Percentiles rank a stretch among this genome's conserved stretches.
Evolutionary conservation across 2,888 invertebrate species (phyloP).

Genomic region (Meliscaeva auricollis): DNA sequence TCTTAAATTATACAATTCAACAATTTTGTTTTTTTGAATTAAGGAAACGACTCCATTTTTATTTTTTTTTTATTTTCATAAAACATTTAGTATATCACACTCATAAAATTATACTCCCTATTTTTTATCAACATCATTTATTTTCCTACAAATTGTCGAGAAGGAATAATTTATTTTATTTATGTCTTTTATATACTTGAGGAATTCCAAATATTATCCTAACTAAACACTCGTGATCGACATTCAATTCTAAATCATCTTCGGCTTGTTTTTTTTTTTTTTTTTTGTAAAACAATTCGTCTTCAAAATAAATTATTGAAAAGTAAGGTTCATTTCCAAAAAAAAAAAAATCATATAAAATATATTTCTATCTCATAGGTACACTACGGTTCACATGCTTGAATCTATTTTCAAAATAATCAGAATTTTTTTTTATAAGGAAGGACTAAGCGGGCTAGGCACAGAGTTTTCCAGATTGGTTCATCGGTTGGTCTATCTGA

Average conservation of each 20-base stretch:
- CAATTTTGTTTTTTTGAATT: no score
- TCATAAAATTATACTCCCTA: not conserved
- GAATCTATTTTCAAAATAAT: no score
- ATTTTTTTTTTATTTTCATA: no score
- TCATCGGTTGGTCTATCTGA: no score
- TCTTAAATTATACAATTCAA: no score
- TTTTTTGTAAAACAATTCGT: constrained; percentile 7
- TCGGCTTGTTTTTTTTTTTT: not conserved
- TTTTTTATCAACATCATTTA: not conserved
- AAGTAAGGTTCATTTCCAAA: not conserved
- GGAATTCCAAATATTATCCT: constrained; percentile 15
- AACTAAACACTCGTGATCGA: constrained; percentile 18
- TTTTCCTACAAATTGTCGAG: not conserved
- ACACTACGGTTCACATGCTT: not conserved
- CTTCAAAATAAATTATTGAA: constrained; percentile 11
- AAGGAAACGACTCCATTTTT: no score
- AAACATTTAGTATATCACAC: no score
- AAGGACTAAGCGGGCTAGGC: no score
- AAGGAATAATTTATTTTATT: not conserved
- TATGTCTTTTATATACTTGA: not conserved
- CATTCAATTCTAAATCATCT: constrained; percentile 8
- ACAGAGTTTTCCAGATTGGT: no score
- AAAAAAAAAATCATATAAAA: not conserved
- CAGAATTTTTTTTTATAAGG: no score
- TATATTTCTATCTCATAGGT: not conserved